Evolutionary conservation across 2,888 invertebrate genomes (phyloP).

Genomic region (Aquatica leii): DNA sequence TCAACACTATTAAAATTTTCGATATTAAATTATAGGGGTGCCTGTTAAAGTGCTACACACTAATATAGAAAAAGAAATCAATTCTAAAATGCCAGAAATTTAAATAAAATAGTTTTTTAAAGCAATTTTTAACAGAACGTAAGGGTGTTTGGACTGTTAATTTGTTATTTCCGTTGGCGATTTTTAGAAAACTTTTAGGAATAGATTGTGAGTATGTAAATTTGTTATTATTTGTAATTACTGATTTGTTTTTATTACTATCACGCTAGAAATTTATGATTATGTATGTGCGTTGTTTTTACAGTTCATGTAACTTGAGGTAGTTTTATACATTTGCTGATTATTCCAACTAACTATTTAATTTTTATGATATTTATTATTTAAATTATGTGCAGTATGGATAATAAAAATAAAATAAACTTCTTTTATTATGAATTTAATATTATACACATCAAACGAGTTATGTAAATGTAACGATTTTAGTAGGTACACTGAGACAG

Average conservation of each 20-base stretch:
- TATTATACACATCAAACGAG: too few relatives aligned
- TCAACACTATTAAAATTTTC: conserved; percentile 18
- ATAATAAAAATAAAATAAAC: conserved; percentile 16
- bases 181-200: conserved; percentile 13
- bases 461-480: too few relatives aligned
- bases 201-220: conserved; percentile 17
- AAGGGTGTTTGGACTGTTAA: conserved; percentile 24
- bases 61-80: conserved; percentile 29
- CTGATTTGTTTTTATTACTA: too few relatives aligned
- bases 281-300: background rate
- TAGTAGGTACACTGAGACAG: too few relatives aligned
- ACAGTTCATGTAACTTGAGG: conserved; percentile 6
- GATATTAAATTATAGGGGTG: conserved; percentile 36
- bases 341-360: conserved; percentile 3
- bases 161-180: conserved; percentile 15
- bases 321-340: conserved; percentile 7
- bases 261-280: conserved; percentile 7
- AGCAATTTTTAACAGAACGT: conserved; percentile 29
- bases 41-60: conserved; percentile 37
- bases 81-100: conserved; percentile 34
- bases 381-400: conserved; percentile 28
- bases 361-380: conserved; percentile 29
- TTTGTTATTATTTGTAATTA: conserved; percentile 18
- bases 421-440: too few relatives aligned
- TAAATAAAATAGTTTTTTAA: conserved; percentile 37